Evolutionary conservation across 1,140 invertebrate genomes (phyloP).

Genomic region (Aporrectodea caliginosa): DNA sequence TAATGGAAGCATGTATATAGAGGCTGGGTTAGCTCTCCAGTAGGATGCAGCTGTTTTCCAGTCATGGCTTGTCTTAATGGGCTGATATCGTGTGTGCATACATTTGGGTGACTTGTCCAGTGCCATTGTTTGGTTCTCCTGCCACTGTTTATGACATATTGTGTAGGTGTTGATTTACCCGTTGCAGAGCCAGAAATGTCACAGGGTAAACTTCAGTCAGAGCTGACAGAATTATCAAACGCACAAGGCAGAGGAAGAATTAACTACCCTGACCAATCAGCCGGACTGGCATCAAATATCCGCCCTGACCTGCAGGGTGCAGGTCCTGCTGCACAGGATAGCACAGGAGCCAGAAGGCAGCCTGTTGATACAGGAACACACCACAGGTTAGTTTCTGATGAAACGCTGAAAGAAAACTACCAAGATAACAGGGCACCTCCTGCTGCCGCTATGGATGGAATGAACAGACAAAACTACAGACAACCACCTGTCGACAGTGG

Average conservation of each 20-base stretch:
- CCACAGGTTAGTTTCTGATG: not conserved
- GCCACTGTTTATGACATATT: no score
- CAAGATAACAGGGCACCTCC: not conserved
- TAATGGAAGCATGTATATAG: no score
- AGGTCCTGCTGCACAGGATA: not conserved
- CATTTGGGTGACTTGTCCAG: no score
- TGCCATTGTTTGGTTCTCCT: no score
- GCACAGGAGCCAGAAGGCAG: not conserved
- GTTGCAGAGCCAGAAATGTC: not conserved
- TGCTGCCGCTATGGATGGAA: not conserved
- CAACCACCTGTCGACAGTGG: not conserved
- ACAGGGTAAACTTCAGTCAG: not conserved
- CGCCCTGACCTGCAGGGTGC: not conserved
- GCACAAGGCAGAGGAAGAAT: not conserved
- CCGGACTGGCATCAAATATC: not conserved
- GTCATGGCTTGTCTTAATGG: no score
- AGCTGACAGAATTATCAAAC: not conserved
- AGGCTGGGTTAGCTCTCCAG: no score
- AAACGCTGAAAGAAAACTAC: not conserved
- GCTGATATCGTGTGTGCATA: no score
- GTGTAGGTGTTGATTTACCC: not conserved
- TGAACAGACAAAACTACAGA: not conserved
- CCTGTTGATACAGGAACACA: not conserved
- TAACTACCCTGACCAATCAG: not conserved
- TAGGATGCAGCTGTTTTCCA: no score